Evolutionary conservation across 2,888 invertebrate genomes (phyloP).

Genomic region (Ichneumon xanthorius): DNA sequence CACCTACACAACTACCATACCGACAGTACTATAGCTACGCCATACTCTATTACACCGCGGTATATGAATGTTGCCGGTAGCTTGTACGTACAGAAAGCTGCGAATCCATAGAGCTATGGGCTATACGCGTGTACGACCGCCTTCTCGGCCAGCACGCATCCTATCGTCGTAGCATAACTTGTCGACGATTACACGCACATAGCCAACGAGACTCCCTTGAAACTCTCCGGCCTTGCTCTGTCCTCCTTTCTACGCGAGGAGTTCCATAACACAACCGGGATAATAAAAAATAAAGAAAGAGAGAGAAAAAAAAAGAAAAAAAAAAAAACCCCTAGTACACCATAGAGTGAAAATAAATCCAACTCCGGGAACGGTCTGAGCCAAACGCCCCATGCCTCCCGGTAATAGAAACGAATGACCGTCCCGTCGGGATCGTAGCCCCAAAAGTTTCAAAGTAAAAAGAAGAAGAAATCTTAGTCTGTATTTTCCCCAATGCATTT

Average conservation of each 20-base stretch:
- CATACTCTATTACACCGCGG: slow-evolving; percentile 44
- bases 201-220: slow-evolving; percentile 23
- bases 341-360: slow-evolving; percentile 84
- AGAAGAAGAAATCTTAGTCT: not conserved
- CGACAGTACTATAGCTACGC: slow-evolving; percentile 36
- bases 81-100: slow-evolving; percentile 36
- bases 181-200: slow-evolving; percentile 58
- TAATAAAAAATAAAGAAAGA: slow-evolving; percentile 82
- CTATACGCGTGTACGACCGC: slow-evolving; percentile 57
- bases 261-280: slow-evolving; percentile 77
- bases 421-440: slow-evolving; percentile 49
- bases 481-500: not conserved
- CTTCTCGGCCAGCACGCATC: slow-evolving; percentile 39
- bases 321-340: slow-evolving; percentile 72
- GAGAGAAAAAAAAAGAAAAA: slow-evolving; percentile 77
- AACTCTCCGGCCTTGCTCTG: slow-evolving; percentile 3
- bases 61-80: slow-evolving; percentile 41
- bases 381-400: slow-evolving; percentile 70
- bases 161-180: slow-evolving; percentile 49
- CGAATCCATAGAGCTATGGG: slow-evolving; percentile 53
- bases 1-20: slow-evolving; percentile 36
- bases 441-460: slow-evolving; percentile 15
- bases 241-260: slow-evolving; percentile 58
- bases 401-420: slow-evolving; percentile 80
- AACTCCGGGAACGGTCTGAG: slow-evolving; percentile 72